These are phyloP conservation scores for Anseranas semipalmata DNA, from an alignment of 2,113 vertebrate species.

Conservation along the genomic window DNA sequence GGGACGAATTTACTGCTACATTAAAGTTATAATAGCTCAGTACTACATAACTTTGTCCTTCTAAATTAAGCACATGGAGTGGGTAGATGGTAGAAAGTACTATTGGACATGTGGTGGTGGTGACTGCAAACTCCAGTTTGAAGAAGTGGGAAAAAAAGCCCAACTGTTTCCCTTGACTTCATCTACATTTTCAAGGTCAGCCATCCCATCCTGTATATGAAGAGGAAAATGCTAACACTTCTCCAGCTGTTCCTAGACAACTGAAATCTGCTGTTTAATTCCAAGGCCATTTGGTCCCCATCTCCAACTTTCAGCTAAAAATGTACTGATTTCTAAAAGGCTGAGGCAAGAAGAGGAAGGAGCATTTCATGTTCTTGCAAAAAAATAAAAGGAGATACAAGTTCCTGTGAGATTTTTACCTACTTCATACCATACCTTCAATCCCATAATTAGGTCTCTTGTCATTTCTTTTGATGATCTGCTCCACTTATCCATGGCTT, in stretches of 20 bases:
- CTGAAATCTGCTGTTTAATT: not conserved
- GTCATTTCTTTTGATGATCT: not conserved
- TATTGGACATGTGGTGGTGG: not conserved
- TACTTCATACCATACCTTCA: slow-evolving; percentile 28
- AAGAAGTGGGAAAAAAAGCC: not conserved
- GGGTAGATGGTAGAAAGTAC: not conserved
- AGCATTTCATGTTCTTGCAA: not conserved
- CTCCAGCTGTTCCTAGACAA: not conserved
- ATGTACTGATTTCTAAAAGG: not conserved
- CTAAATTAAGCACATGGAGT: not conserved
- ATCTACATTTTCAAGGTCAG: not conserved
- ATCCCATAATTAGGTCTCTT: slow-evolving; percentile 62
- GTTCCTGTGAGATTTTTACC: slow-evolving; percentile 51
- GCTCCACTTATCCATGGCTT: slow-evolving; percentile 15
- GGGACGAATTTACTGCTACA: not conserved
- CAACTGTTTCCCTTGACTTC: not conserved
- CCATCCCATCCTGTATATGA: not conserved
- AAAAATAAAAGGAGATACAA: not conserved
- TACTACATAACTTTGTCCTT: not conserved
- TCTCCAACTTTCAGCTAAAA: not conserved
- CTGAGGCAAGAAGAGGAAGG: not conserved
- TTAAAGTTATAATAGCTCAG: not conserved
- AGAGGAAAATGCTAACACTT: rapidly evolving
- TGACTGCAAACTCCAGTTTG: not conserved
- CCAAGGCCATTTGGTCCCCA: slow-evolving; percentile 12